Evolutionary conservation across 2,113 vertebrate genomes (phyloP).

Genomic region (Polyodon spathula): DNA sequence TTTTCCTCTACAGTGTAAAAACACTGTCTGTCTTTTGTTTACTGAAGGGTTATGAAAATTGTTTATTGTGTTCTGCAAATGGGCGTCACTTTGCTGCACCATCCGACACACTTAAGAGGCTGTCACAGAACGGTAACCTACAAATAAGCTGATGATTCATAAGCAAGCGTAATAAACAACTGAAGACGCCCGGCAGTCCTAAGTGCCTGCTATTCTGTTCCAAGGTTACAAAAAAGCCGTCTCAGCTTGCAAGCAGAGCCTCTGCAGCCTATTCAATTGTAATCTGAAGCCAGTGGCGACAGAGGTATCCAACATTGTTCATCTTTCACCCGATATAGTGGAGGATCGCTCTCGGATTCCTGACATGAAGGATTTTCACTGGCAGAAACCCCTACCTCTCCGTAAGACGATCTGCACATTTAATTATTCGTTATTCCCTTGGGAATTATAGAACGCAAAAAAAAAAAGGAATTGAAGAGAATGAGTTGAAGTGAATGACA

Average conservation of each 20-base stretch:
- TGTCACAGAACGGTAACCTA: too few species aligned
- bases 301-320: conserved; percentile 43
- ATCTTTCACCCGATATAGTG: conserved; percentile 32
- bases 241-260: conserved; percentile 10
- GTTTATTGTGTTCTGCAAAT: too few species aligned
- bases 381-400: conserved; percentile 25
- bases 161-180: too few species aligned
- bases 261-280: conserved; percentile 33
- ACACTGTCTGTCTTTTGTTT: too few species aligned
- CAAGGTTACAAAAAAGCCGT: not conserved
- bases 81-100: too few species aligned
- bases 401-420: conserved; percentile 42
- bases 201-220: not conserved
- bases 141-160: too few species aligned
- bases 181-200: too few species aligned
- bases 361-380: conserved; percentile 38
- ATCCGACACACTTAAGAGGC: too few species aligned
- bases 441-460: conserved; percentile 40
- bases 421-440: conserved; percentile 52
- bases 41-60: too few species aligned
- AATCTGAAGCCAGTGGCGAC: conserved; percentile 29
- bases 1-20: too few species aligned
- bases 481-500: conserved; percentile 8
- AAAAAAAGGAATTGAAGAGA: conserved; percentile 11
- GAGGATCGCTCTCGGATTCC: conserved; percentile 34